phyloP scores from a whole-genome alignment of 1,140 invertebrate species.

The Trichomalopsis sarcophagae region DNA sequence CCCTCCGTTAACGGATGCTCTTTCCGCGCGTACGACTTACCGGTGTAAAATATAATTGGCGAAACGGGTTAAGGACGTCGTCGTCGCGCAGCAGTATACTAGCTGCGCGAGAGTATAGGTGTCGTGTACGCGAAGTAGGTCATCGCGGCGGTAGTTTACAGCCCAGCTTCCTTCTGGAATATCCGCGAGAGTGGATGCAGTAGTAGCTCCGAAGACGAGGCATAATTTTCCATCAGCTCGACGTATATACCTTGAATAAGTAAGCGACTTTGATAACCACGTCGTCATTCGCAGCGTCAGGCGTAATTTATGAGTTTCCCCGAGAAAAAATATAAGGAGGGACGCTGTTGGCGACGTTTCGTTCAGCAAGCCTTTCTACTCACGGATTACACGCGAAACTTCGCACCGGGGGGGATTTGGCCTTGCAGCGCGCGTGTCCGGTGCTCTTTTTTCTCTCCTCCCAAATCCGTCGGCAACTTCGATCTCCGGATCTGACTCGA shows the following conservation, averaged over 20 bases:
- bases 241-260: no score
- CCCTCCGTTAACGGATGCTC: constrained; percentile 6
- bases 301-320: no score
- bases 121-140: not conserved
- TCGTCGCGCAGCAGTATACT: not conserved
- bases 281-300: no score
- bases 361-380: not conserved
- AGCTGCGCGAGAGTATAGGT: no score
- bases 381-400: not conserved
- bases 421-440: no score
- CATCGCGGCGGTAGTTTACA: not conserved
- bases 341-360: not conserved
- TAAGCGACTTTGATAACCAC: no score
- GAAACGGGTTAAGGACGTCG: constrained; percentile 9
- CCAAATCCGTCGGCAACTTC: no score
- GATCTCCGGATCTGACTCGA: no score
- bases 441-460: no score
- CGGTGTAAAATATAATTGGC: constrained; percentile 30
- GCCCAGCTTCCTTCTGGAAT: not conserved
- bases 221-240: no score
- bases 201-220: no score
- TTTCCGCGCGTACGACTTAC: not conserved
- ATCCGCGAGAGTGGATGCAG: not conserved
- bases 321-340: no score
- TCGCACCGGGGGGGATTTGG: not conserved